phyloP scores from a whole-genome alignment of 2,888 invertebrate species.

The Alloplasta piceator region DNA sequence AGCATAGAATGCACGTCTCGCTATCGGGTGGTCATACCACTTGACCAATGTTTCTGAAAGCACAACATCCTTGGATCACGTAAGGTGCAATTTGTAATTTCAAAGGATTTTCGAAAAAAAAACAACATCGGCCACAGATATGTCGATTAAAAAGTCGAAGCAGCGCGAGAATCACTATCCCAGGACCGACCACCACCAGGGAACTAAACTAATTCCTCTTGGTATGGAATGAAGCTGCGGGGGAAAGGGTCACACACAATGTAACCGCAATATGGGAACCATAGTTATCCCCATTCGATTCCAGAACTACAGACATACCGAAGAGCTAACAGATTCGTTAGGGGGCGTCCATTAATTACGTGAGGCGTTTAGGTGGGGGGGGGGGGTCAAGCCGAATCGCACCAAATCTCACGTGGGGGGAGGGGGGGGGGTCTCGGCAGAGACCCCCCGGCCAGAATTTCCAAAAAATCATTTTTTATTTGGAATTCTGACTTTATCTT shows the following conservation, averaged over 20 bases:
- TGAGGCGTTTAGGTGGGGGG: too few relatives aligned
- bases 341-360: too few relatives aligned
- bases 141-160: not conserved
- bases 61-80: constrained; percentile 35
- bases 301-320: not conserved
- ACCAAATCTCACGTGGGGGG: too few relatives aligned
- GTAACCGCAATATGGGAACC: constrained; percentile 7
- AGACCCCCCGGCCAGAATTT: too few relatives aligned
- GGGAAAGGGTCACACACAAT: constrained; percentile 5
- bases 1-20: constrained; percentile 70
- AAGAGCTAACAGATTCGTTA: too few relatives aligned
- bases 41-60: constrained; percentile 69
- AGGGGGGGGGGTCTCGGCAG: too few relatives aligned
- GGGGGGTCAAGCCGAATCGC: too few relatives aligned
- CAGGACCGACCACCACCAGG: constrained; percentile 10
- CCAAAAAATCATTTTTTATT: too few relatives aligned
- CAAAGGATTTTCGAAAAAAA: not conserved
- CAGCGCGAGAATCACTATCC: constrained; percentile 5
- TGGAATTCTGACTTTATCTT: too few relatives aligned
- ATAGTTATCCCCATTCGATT: constrained; percentile 42
- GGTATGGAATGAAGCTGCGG: constrained; percentile 38
- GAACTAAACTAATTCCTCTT: constrained; percentile 48
- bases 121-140: not conserved
- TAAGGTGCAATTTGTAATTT: not conserved
- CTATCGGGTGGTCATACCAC: constrained; percentile 80